Conservation (phyloP, 2,888 invertebrate genomes). For the Lysandra coridon region DNA sequence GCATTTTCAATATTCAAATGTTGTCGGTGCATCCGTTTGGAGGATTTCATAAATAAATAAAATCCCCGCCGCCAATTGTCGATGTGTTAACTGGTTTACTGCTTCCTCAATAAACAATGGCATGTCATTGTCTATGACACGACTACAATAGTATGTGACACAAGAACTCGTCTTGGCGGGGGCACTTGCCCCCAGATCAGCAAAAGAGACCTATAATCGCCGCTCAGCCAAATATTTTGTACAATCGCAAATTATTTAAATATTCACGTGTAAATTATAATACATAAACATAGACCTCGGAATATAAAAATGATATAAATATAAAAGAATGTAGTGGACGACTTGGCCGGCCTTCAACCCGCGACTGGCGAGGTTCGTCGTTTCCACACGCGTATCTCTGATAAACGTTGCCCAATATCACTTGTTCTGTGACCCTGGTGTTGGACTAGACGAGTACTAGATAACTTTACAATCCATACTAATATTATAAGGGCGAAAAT, state of each 20-base stretch:
- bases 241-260: conserved; percentile 2
- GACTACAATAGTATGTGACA: background rate
- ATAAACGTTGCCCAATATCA: conserved; percentile 43
- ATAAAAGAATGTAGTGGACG: conserved; percentile 13
- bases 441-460: background rate
- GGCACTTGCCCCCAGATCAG: background rate
- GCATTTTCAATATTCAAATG: conserved; percentile 76
- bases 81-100: conserved; percentile 67
- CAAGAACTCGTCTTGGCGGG: background rate
- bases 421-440: conserved; percentile 17
- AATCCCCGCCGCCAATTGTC: conserved; percentile 59
- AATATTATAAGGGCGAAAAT: background rate
- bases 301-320: conserved; percentile 4
- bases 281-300: background rate
- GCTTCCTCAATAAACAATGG: conserved; percentile 66
- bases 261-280: background rate
- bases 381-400: conserved; percentile 57
- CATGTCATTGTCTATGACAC: background rate
- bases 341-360: conserved; percentile 72
- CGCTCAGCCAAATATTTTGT: no score
- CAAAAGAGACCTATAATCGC: background rate
- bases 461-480: background rate
- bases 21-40: conserved; percentile 76
- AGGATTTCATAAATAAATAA: conserved; percentile 72
- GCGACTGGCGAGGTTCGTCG: conserved; percentile 64